Percentiles rank a stretch among this genome's conserved stretches.
These are phyloP conservation scores for Lampris megalopsis DNA, from an alignment of 2,113 vertebrate species.

Conservation along the genomic window DNA sequence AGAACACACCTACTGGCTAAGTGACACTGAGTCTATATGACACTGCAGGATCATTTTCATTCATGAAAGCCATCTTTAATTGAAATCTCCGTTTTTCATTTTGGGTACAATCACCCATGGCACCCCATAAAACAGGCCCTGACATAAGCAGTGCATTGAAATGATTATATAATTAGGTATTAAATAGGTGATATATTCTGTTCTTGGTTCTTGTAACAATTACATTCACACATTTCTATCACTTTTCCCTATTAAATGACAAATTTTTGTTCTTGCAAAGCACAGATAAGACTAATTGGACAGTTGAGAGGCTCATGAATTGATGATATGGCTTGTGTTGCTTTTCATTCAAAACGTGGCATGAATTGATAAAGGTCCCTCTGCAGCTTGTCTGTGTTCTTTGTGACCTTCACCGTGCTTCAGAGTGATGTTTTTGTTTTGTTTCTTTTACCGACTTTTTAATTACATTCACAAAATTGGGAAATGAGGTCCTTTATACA, in stretches of 20 bases:
- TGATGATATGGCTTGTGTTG: slow-evolving; percentile 71
- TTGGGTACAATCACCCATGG: slow-evolving; percentile 51
- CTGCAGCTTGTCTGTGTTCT: slow-evolving; percentile 44
- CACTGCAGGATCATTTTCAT: slow-evolving; percentile 51
- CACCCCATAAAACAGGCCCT: slow-evolving; percentile 51
- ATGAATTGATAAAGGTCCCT: slow-evolving; percentile 68
- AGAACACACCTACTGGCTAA: slow-evolving; percentile 64
- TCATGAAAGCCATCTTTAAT: slow-evolving; percentile 75
- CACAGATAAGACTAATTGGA: slow-evolving; percentile 81
- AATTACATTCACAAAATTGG: slow-evolving; percentile 28
- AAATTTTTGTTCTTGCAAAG: slow-evolving; percentile 77
- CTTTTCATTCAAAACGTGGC: slow-evolving; percentile 70
- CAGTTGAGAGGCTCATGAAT: slow-evolving; percentile 70
- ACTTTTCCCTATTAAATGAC: slow-evolving; percentile 73
- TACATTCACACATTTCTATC: slow-evolving; percentile 64
- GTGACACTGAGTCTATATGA: slow-evolving; percentile 44
- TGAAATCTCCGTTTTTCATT: slow-evolving; percentile 75
- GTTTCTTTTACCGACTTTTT: slow-evolving; percentile 31
- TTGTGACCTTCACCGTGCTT: slow-evolving; percentile 71
- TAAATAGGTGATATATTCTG: slow-evolving; percentile 75
- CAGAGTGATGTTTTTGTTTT: slow-evolving; percentile 50
- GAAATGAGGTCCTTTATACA: slow-evolving; percentile 30
- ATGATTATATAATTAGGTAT: slow-evolving; percentile 77
- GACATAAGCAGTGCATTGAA: slow-evolving; percentile 63
- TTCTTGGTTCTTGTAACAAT: slow-evolving; percentile 51